Conservation (phyloP, 2,113 vertebrate species). For the Brienomyrus brachyistius region DNA sequence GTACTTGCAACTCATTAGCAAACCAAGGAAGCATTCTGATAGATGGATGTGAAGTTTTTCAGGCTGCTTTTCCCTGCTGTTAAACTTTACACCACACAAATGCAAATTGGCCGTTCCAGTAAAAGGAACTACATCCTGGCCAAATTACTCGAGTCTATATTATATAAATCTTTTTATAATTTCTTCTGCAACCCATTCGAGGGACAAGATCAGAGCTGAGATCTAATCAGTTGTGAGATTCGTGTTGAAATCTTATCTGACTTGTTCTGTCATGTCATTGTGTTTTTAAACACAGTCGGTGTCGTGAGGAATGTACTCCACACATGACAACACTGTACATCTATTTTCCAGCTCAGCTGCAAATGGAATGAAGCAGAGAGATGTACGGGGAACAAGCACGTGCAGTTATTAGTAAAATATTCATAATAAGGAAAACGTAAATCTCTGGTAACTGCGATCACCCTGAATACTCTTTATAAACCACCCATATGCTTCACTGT, state of each 20-base stretch:
- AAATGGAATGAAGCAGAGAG: background rate
- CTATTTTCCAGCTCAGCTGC: background rate
- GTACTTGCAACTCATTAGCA: slow-evolving; percentile 16
- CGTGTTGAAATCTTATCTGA: background rate
- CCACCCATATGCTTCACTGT: background rate
- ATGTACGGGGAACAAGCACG: background rate
- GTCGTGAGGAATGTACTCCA: background rate
- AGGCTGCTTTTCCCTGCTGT: background rate
- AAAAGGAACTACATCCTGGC: background rate
- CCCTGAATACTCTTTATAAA: background rate
- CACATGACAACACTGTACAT: background rate
- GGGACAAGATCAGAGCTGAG: background rate
- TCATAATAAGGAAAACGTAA: background rate
- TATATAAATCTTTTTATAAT: background rate
- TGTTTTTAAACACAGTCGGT: background rate
- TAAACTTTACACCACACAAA: background rate
- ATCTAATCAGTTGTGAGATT: background rate
- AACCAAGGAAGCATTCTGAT: background rate
- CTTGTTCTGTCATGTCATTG: background rate
- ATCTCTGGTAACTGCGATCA: background rate
- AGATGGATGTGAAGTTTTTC: background rate
- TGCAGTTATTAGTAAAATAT: background rate
- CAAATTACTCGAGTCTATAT: background rate
- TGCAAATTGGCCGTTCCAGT: background rate
- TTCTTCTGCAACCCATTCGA: background rate